Base-by-base conservation (phyloP, 2,888 invertebrate species). In the Melanchra persicariae region DNA sequence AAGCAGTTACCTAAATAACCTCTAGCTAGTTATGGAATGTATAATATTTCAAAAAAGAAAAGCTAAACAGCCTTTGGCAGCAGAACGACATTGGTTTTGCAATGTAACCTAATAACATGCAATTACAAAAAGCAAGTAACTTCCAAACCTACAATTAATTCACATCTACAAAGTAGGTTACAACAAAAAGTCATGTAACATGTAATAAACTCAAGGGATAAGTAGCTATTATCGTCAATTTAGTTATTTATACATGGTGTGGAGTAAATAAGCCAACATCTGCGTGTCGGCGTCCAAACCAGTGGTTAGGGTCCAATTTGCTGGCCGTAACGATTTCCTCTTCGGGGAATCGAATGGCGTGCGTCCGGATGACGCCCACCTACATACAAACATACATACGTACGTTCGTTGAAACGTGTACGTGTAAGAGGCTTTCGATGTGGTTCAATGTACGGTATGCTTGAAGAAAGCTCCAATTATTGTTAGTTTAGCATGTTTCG, bases 341-440 rank as follows among this genome's bases (percentile, higher is more conserved):
- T 95, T 94, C 95, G 93, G 94, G 95, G 95, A 95, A 95, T 94
- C 92, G 94, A 93, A 94, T 95, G 90, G 94, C 95, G 95, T 95
- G 95, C 92, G 93, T 90, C 92, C 92, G 92, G 92, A 93, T 87
- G 87, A 89, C 93, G 93, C 93, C 93, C 91, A 92, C 92, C 84
- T 82, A 82, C 83, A 79, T 74, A 84, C 83, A 79, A 68, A 84
- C 72, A 70, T 69, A 81, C 68, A 64, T 68, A 84, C 72, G 69
- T 74, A 79, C 69, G 68, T 79, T 84, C 70, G 78, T 74, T 80
- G 76, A 81, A 67, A 59, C 75, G 62, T 79, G 71, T 72, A 80
- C 74, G 67, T 63, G 59, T 34, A 73, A 67, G 64, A 82, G 74
- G 68, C 71, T 74, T 82, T 73, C 67, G 64, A 71, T 74, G 77